Percentiles rank a stretch among this genome's conserved stretches.
Conservation (phyloP, 2,797 vertebrate genomes). For the Gymnocypris eckloni region DNA sequence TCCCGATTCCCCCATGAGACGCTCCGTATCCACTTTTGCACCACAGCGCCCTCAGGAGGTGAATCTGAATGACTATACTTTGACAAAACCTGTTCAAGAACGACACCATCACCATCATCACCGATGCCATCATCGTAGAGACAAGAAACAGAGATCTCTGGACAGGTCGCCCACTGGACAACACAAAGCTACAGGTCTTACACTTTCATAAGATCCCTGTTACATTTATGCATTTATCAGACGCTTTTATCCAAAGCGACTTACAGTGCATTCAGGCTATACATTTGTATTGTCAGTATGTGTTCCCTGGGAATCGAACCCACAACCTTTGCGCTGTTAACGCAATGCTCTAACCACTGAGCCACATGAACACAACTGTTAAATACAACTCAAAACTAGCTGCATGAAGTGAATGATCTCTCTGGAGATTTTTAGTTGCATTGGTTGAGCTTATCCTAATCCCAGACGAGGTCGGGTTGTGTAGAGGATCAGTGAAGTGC, state of each 20-base stretch:
- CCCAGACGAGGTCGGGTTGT: constrained; percentile 42
- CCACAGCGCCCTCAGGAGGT: constrained; percentile 82
- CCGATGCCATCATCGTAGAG: constrained; percentile 89
- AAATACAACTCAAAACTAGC: background rate
- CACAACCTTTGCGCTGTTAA: too few relatives aligned
- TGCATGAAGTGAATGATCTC: background rate
- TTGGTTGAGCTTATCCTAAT: background rate
- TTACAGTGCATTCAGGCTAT: too few relatives aligned
- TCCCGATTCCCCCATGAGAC: constrained; percentile 89
- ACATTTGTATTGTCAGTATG: too few relatives aligned
- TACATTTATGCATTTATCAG: too few relatives aligned
- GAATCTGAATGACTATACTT: constrained; percentile 79
- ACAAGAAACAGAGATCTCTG: constrained; percentile 90
- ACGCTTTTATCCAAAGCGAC: too few relatives aligned
- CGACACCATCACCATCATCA: constrained; percentile 87
- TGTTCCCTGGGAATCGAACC: too few relatives aligned
- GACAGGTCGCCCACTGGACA: constrained; percentile 83
- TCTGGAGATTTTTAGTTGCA: background rate
- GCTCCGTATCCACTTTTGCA: constrained; percentile 87
- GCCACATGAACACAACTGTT: too few relatives aligned
- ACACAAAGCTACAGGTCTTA: constrained; percentile 77
- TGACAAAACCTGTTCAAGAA: constrained; percentile 82
- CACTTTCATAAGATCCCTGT: background rate
- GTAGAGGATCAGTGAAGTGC: constrained; percentile 48
- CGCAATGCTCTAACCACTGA: too few relatives aligned